A percentile compares a stretch with the other conserved stretches of the same genome.
Evolutionary conservation across 2,888 invertebrate genomes (phyloP).

Genomic region (Xylophagus ater): DNA sequence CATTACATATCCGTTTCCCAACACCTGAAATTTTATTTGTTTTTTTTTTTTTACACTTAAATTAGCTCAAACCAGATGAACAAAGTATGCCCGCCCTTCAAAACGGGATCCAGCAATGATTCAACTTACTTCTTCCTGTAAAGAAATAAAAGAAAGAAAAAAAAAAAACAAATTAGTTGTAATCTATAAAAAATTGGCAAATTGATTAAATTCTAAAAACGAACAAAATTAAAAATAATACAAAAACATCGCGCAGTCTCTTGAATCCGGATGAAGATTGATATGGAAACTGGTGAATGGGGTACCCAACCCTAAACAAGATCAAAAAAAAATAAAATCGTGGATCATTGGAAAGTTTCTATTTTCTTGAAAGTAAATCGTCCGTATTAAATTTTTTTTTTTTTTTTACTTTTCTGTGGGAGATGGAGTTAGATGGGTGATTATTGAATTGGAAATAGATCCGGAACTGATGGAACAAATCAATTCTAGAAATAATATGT

Average conservation of each 20-base stretch:
- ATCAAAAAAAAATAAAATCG: constrained; percentile 3
- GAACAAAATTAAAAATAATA: constrained; percentile 13
- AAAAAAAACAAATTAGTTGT: constrained; percentile 19
- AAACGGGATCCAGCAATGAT: no score
- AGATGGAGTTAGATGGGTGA: neutral
- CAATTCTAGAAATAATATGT: constrained; percentile 34
- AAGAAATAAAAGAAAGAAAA: constrained; percentile 24
- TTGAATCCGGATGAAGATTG: neutral
- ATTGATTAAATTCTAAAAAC: constrained; percentile 21
- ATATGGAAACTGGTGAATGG: no score
- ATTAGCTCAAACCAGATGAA: no score
- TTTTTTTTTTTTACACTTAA: neutral
- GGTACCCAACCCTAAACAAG: no score
- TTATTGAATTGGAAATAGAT: constrained; percentile 28
- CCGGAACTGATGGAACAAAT: constrained; percentile 40
- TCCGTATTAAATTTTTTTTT: constrained; percentile 33
- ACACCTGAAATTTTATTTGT: constrained; percentile 1
- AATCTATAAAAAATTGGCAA: constrained; percentile 18
- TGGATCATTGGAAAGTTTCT: neutral
- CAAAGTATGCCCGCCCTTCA: no score
- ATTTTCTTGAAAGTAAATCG: constrained; percentile 29
- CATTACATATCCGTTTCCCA: no score
- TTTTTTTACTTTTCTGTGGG: no score
- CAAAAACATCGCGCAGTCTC: no score
- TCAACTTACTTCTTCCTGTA: constrained; percentile 40